These are phyloP conservation scores for Rosalia funebris DNA, from an alignment of 2,888 invertebrate genomes.

Conservation along the genomic window DNA sequence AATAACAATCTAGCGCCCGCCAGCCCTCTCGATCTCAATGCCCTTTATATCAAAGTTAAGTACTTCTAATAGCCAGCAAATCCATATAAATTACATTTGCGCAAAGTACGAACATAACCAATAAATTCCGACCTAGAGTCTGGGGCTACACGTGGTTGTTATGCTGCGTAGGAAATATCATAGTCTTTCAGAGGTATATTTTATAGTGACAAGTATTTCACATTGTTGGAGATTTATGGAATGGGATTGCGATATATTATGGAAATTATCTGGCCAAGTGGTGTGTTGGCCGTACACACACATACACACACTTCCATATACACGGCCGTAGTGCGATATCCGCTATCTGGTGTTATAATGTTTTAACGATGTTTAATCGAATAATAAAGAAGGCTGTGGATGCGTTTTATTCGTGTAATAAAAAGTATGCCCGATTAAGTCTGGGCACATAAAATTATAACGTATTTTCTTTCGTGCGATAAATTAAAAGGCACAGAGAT, in stretches of 20 bases:
- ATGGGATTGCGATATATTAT: constrained; percentile 50
- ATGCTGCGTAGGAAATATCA: constrained; percentile 46
- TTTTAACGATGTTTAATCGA: constrained; percentile 17
- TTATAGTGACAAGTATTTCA: constrained; percentile 49
- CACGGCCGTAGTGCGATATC: constrained; percentile 12
- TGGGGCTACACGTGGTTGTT: constrained; percentile 31
- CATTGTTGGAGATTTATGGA: constrained; percentile 49
- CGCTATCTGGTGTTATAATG: constrained; percentile 2
- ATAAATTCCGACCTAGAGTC: constrained; percentile 42
- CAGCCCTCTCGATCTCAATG: constrained; percentile 11
- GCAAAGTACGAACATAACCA: constrained; percentile 43
- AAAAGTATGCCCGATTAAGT: background rate
- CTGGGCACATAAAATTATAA: background rate
- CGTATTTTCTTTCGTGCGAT: background rate
- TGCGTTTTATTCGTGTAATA: background rate
- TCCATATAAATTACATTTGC: constrained; percentile 46
- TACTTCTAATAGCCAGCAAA: constrained; percentile 44
- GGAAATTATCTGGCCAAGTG: constrained; percentile 47
- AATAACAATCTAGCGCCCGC: background rate
- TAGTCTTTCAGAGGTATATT: constrained; percentile 46
- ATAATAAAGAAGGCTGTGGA: background rate
- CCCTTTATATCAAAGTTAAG: constrained; percentile 40
- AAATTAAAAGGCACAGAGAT: background rate
- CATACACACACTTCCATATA: constrained; percentile 20
- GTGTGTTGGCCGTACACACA: constrained; percentile 17